Evolutionary conservation across 1,140 invertebrate genomes (phyloP).

Genomic region (Drosophila pseudoobscura): DNA sequence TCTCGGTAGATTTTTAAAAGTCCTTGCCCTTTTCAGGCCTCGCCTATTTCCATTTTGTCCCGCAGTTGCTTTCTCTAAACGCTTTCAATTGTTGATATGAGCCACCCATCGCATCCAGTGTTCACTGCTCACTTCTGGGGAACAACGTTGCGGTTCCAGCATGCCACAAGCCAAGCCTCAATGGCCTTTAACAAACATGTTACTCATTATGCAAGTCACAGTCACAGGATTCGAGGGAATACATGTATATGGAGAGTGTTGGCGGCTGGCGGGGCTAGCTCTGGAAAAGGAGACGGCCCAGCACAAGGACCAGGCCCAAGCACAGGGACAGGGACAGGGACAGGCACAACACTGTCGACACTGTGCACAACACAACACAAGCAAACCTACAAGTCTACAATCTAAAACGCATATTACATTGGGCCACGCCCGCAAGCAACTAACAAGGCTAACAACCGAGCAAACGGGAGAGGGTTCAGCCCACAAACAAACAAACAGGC

Average conservation of each 20-base stretch:
- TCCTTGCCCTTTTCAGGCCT: constrained; percentile 1
- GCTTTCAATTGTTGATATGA: constrained; percentile 28
- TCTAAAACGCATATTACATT: constrained; percentile 71
- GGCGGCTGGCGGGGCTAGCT: too few species aligned
- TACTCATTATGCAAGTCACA: constrained; percentile 76
- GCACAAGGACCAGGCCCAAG: not conserved
- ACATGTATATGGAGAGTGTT: not conserved
- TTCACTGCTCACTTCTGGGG: not conserved
- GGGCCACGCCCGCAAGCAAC: constrained; percentile 56
- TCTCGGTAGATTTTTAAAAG: not conserved
- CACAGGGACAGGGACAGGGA: constrained; percentile 19
- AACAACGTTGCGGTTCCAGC: constrained; percentile 10
- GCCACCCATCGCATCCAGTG: not conserved
- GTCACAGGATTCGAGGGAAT: constrained; percentile 25
- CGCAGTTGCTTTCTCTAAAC: constrained; percentile 9
- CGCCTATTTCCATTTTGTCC: not conserved
- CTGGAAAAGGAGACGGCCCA: not conserved
- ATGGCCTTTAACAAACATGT: constrained; percentile 56
- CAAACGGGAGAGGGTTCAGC: constrained; percentile 17
- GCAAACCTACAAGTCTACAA: constrained; percentile 20
- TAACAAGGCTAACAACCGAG: constrained; percentile 47
- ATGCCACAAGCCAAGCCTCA: constrained; percentile 17
- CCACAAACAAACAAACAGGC: constrained; percentile 44
- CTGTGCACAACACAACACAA: not conserved
- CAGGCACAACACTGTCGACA: constrained; percentile 1